phyloP scores from a whole-genome alignment of 2,888 invertebrate genomes.

The Leptinotarsa juncta region DNA sequence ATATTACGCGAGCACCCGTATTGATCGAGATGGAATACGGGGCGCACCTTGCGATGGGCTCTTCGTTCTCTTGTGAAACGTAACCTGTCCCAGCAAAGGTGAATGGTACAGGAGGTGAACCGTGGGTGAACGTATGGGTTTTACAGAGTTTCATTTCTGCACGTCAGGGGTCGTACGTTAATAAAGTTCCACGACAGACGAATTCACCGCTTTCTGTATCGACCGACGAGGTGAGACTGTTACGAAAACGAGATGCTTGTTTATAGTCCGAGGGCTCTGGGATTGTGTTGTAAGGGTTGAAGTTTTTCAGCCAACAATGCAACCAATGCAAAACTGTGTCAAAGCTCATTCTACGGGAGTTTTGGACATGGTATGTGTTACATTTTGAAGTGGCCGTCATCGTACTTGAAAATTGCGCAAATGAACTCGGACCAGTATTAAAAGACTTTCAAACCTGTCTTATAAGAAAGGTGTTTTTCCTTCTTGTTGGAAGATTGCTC shows the following conservation, averaged over 20 bases:
- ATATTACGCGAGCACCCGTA: conserved; percentile 51
- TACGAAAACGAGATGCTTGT: conserved; percentile 30
- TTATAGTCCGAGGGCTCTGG: conserved; percentile 18
- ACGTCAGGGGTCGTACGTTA: conserved; percentile 20
- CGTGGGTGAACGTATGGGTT: conserved; percentile 21
- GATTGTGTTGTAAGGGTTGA: conserved; percentile 21
- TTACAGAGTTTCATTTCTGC: conserved; percentile 25
- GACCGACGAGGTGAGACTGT: conserved; percentile 40
- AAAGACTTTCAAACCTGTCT: too few relatives aligned
- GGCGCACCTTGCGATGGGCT: conserved; percentile 37
- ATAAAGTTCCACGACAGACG: conserved; percentile 20
- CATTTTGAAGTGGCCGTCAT: too few relatives aligned
- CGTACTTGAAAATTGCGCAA: too few relatives aligned
- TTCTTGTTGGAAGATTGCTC: too few relatives aligned
- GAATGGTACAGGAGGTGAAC: conserved; percentile 21
- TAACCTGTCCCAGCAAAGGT: conserved; percentile 25
- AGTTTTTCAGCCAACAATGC: not conserved
- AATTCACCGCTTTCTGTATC: conserved; percentile 33
- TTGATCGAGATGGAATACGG: conserved; percentile 50
- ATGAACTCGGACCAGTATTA: too few relatives aligned
- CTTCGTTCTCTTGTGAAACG: conserved; percentile 31
- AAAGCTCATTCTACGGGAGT: too few relatives aligned
- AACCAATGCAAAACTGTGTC: not conserved
- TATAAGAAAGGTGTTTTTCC: too few relatives aligned
- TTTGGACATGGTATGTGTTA: too few relatives aligned